phyloP scores from a whole-genome alignment of 1,140 invertebrate genomes.

The Bombus consobrinus region DNA sequence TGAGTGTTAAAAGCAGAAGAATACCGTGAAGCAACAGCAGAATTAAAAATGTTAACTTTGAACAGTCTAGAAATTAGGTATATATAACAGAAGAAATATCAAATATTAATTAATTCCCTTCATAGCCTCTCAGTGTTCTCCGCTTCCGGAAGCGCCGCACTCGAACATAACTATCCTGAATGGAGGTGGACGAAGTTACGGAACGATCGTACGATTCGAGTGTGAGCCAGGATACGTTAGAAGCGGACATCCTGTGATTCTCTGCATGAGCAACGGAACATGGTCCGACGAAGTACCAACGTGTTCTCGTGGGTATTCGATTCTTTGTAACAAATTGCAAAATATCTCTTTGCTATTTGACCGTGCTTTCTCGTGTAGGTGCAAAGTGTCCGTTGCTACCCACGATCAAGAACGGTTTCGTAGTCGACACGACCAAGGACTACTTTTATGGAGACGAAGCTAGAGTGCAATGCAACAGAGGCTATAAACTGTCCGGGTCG shows the following conservation, averaged over 20 bases:
- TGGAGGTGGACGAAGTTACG: conserved; percentile 96
- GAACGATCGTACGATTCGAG: conserved; percentile 96
- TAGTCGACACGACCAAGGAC: conserved; percentile 88
- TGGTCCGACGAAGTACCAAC: conserved; percentile 96
- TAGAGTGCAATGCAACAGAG: conserved; percentile 95
- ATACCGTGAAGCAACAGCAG: too few relatives aligned
- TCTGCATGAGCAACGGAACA: conserved; percentile 98
- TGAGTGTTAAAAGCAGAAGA: too few relatives aligned
- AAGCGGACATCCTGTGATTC: conserved; percentile 93
- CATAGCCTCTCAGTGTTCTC: conserved; percentile 95
- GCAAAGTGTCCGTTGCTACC: conserved; percentile 92
- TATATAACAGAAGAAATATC: too few relatives aligned
- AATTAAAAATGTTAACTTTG: too few relatives aligned
- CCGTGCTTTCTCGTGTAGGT: conserved; percentile 79
- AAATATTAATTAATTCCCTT: background rate
- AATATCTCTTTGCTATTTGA: background rate
- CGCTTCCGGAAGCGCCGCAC: conserved; percentile 93
- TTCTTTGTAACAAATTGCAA: background rate
- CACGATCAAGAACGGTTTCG: conserved; percentile 92
- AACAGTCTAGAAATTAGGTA: too few relatives aligned
- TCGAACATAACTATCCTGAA: conserved; percentile 95
- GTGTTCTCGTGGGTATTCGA: conserved; percentile 88
- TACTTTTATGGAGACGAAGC: conserved; percentile 96
- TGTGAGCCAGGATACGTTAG: conserved; percentile 96
- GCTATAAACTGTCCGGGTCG: conserved; percentile 92